A percentile compares a stretch with the other conserved stretches of the same genome.
phyloP scores from a whole-genome alignment of 1,140 invertebrate genomes.

The Propsilocerus akamusi region DNA sequence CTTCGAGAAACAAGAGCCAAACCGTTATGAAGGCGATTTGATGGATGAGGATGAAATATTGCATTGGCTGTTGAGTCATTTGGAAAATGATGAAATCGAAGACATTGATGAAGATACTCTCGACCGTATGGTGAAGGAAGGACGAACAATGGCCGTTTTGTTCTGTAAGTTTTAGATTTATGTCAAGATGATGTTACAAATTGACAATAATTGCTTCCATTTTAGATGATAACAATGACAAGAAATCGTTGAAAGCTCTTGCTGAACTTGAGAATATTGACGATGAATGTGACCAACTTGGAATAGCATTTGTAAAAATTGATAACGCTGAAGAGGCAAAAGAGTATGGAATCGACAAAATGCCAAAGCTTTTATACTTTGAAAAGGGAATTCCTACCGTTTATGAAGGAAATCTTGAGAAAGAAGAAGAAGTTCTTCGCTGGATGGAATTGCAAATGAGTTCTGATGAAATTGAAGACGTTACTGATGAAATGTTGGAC shows the following conservation, averaged over 20 bases:
- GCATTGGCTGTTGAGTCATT: conserved; percentile 68
- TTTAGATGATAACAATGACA: conserved; percentile 78
- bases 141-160: conserved; percentile 73
- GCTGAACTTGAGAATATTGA: conserved; percentile 88
- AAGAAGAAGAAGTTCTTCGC: conserved; percentile 73
- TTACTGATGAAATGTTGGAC: conserved; percentile 87
- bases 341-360: conserved; percentile 78
- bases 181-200: background rate
- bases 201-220: conserved; percentile 5
- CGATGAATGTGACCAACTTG: conserved; percentile 77
- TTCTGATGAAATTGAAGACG: conserved; percentile 82
- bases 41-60: conserved; percentile 82
- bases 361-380: conserved; percentile 73
- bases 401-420: conserved; percentile 79
- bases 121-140: conserved; percentile 71
- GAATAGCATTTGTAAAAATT: conserved; percentile 82
- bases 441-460: conserved; percentile 76
- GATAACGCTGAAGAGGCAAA: conserved; percentile 76
- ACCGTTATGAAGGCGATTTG: conserved; percentile 79
- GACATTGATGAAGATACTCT: conserved; percentile 89
- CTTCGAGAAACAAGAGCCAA: conserved; percentile 84
- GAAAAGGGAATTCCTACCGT: conserved; percentile 76
- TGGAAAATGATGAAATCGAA: conserved; percentile 86
- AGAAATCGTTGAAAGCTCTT: conserved; percentile 67
- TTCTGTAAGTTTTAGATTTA: conserved; percentile 49